Conservation (phyloP, 2,797 vertebrate genomes). For the Sphaeramia orbicularis region DNA sequence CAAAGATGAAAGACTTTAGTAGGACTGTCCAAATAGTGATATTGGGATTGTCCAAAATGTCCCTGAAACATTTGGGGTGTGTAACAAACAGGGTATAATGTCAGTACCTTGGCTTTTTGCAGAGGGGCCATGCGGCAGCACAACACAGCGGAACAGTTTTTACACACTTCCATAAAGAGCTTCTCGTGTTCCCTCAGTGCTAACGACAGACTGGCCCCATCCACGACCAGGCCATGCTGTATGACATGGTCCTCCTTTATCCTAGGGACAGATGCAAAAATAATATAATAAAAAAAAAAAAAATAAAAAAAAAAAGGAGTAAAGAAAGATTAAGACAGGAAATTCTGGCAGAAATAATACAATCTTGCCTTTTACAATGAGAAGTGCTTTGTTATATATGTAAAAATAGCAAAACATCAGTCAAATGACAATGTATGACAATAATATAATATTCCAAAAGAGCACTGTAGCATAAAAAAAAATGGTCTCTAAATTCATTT, state of each 20-base stretch:
- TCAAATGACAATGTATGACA: not conserved
- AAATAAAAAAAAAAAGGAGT: not conserved
- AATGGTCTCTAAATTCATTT: not conserved
- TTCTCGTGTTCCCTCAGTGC: constrained; percentile 96
- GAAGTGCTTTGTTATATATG: too few species aligned
- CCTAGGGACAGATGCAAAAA: constrained; percentile 71
- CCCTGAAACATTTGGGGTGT: not conserved
- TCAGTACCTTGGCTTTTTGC: constrained; percentile 95
- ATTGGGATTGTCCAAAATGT: not conserved
- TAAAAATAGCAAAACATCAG: too few species aligned
- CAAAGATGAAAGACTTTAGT: not conserved
- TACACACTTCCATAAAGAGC: constrained; percentile 98
- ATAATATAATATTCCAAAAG: not conserved
- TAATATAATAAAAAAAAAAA: not conserved
- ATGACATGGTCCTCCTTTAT: constrained; percentile 96
- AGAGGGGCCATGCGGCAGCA: constrained; percentile 98
- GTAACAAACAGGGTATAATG: not conserved
- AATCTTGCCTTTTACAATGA: too few species aligned
- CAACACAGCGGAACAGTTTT: constrained; percentile 94
- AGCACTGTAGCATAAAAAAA: not conserved
- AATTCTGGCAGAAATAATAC: not conserved
- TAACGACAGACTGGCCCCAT: constrained; percentile 96
- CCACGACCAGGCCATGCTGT: constrained; percentile 96
- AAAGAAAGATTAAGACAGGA: not conserved
- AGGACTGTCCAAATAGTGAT: not conserved